These are phyloP conservation scores for Perca schrenkii DNA, from an alignment of 2,113 vertebrate species.

Conservation along the genomic window DNA sequence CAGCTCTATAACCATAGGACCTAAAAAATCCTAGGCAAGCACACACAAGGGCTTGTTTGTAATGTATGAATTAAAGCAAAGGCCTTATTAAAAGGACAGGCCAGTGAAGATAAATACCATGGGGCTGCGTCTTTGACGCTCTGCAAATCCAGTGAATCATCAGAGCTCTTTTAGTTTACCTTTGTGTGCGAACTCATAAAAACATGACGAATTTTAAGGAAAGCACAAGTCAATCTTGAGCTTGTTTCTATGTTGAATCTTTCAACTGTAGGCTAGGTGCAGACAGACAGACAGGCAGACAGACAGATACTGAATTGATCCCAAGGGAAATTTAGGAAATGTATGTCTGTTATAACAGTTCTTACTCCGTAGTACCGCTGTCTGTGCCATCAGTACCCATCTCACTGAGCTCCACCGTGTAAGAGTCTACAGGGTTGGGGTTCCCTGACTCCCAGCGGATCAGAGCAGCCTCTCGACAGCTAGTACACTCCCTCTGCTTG, in stretches of 20 bases:
- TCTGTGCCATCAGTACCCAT: conserved; percentile 54
- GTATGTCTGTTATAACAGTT: neutral
- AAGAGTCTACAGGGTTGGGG: conserved; percentile 93
- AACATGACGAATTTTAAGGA: neutral
- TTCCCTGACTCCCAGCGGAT: conserved; percentile 94
- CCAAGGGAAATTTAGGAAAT: too few relatives aligned
- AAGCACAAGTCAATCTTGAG: neutral
- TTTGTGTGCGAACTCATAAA: neutral
- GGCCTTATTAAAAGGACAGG: conserved; percentile 32
- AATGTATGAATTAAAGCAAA: conserved; percentile 35
- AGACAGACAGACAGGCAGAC: too few relatives aligned
- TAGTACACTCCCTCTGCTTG: conserved; percentile 83
- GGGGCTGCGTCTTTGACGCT: conserved; percentile 28
- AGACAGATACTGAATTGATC: too few relatives aligned
- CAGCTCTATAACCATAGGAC: conserved; percentile 63
- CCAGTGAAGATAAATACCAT: conserved; percentile 25
- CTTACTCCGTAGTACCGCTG: conserved; percentile 74
- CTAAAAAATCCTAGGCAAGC: conserved; percentile 48
- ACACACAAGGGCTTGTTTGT: conserved; percentile 49
- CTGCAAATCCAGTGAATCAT: neutral
- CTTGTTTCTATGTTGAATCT: neutral
- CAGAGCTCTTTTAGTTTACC: neutral
- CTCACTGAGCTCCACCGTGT: conserved; percentile 90
- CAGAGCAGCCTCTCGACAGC: conserved; percentile 89
- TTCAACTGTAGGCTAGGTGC: neutral